phyloP scores from a whole-genome alignment of 1,140 invertebrate genomes.

The Drosophila lacertosa region DNA sequence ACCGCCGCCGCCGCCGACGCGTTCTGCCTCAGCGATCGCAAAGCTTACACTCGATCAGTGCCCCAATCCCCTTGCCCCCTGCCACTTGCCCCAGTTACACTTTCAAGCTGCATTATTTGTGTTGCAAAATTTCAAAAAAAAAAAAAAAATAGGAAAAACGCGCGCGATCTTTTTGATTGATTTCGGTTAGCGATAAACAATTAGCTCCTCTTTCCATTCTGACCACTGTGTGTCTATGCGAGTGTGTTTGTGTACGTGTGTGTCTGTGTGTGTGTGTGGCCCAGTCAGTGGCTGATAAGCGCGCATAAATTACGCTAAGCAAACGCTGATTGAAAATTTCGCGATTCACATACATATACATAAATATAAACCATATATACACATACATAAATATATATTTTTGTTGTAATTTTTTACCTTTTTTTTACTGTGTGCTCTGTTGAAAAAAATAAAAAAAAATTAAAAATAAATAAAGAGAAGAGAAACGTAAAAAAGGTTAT shows the following conservation, averaged over 20 bases:
- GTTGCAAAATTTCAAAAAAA: not conserved
- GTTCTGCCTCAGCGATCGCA: constrained; percentile 25
- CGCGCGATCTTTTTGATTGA: constrained; percentile 28
- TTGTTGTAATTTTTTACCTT: constrained; percentile 29
- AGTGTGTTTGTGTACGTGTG: constrained; percentile 7
- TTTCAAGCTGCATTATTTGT: not conserved
- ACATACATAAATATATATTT: constrained; percentile 1
- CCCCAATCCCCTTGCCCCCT: not conserved
- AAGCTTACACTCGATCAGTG: constrained; percentile 1
- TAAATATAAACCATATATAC: too few species aligned
- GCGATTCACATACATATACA: constrained; percentile 7
- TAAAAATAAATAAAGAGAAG: constrained; percentile 22
- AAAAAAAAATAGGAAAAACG: not conserved
- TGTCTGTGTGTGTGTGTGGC: constrained; percentile 15
- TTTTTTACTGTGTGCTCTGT: constrained; percentile 46
- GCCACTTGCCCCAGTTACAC: not conserved
- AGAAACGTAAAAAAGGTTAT: constrained; percentile 53
- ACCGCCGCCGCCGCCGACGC: constrained; percentile 21
- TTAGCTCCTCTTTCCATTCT: not conserved
- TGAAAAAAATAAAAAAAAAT: too few species aligned
- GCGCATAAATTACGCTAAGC: constrained; percentile 57
- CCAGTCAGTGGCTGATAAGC: constrained; percentile 55
- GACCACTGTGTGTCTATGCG: constrained; percentile 2
- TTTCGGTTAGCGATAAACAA: constrained; percentile 21
- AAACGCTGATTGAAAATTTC: constrained; percentile 53